Evolutionary conservation across 2,888 invertebrate genomes (phyloP).

Genomic region (Aleiodes testaceus): DNA sequence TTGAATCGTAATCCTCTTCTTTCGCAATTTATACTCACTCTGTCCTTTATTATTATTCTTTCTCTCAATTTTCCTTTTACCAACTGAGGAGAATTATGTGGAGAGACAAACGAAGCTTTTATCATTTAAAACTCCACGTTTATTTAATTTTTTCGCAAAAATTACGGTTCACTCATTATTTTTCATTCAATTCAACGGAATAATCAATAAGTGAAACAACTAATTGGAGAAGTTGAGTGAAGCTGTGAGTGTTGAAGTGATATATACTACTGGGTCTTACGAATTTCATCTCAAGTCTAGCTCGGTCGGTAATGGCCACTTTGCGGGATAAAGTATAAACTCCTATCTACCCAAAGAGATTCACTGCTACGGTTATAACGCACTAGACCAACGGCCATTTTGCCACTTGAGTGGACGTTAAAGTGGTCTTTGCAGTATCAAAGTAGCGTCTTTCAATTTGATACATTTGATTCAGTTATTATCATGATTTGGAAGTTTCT

Average conservation of each 20-base stretch:
- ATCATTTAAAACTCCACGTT: slow-evolving; percentile 64
- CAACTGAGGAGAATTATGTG: slow-evolving; percentile 43
- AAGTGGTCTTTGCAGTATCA: slow-evolving; percentile 22
- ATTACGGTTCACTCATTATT: slow-evolving; percentile 53
- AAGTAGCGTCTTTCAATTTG: neutral
- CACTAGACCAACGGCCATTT: slow-evolving; percentile 16
- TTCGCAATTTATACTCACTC: slow-evolving; percentile 69
- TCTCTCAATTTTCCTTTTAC: slow-evolving; percentile 1
- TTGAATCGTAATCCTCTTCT: slow-evolving; percentile 53
- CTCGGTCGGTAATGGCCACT: slow-evolving; percentile 66
- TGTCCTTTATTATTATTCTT: slow-evolving; percentile 25
- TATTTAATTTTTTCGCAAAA: neutral
- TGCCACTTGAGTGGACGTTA: slow-evolving; percentile 18
- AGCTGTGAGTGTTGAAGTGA: neutral
- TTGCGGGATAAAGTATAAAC: slow-evolving; percentile 67
- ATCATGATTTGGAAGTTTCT: too few species aligned
- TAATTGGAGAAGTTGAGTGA: slow-evolving; percentile 2
- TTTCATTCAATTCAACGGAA: slow-evolving; percentile 62
- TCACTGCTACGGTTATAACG: slow-evolving; percentile 33
- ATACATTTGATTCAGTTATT: slow-evolving; percentile 4
- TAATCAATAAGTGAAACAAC: neutral
- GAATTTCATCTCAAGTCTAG: slow-evolving; percentile 50
- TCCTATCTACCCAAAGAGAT: slow-evolving; percentile 61
- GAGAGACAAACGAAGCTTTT: slow-evolving; percentile 58
- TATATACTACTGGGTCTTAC: slow-evolving; percentile 1